These are phyloP conservation scores for Torymus auratus DNA, from an alignment of 2,888 invertebrate species.

Conservation along the genomic window DNA sequence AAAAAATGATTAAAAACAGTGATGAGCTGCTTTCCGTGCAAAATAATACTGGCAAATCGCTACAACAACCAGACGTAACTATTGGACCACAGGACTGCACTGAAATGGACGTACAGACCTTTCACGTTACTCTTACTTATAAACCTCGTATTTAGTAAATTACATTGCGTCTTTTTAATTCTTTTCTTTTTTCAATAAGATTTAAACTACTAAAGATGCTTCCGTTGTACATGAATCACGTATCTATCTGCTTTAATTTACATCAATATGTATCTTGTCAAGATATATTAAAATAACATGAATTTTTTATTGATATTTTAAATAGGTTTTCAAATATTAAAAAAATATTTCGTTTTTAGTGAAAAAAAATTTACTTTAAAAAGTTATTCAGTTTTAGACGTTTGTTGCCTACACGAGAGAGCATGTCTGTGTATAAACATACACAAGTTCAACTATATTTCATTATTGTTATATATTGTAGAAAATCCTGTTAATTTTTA, in stretches of 20 bases:
- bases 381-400: background rate
- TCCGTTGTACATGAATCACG: background rate
- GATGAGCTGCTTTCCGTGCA: slow-evolving; percentile 66
- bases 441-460: background rate
- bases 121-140: slow-evolving; percentile 78
- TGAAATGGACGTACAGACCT: slow-evolving; percentile 78
- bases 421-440: slow-evolving; percentile 2
- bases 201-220: background rate
- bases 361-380: background rate
- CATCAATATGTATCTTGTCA: background rate
- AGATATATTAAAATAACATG: too few species aligned
- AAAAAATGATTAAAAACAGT: slow-evolving; percentile 68
- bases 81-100: slow-evolving; percentile 76
- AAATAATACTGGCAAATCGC: slow-evolving; percentile 23
- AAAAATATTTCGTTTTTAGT: too few species aligned
- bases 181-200: too few species aligned
- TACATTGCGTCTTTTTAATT: background rate
- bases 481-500: too few species aligned
- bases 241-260: background rate
- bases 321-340: too few species aligned
- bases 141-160: slow-evolving; percentile 77
- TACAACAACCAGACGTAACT: slow-evolving; percentile 46
- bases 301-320: background rate
- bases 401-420: slow-evolving; percentile 20
- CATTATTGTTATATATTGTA: background rate